Percentiles rank a stretch among this genome's conserved stretches.
Conservation (phyloP, 2,113 vertebrate genomes). For the Perognathus longimembris region DNA sequence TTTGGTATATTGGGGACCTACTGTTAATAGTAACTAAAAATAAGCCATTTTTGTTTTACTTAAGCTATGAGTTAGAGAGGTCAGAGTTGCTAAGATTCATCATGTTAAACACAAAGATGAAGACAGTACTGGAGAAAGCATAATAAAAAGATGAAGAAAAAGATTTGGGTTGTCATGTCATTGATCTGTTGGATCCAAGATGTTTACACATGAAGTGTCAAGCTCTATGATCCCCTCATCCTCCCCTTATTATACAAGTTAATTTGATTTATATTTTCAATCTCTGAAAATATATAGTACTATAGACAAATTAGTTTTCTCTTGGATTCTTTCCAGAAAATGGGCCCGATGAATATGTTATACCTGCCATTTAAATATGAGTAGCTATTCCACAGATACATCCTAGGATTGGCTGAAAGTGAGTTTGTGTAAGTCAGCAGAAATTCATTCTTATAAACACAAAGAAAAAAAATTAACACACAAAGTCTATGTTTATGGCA, state of each 20-base stretch:
- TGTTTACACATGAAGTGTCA: slow-evolving; percentile 48
- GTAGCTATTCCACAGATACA: slow-evolving; percentile 14
- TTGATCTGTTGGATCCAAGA: background rate
- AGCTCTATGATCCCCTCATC: background rate
- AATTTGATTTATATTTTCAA: background rate
- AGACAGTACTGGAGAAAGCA: background rate
- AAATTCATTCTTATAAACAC: slow-evolving; percentile 34
- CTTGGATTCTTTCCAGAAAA: slow-evolving; percentile 48
- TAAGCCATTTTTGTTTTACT: background rate
- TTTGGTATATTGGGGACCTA: background rate
- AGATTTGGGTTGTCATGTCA: background rate
- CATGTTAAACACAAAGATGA: slow-evolving; percentile 25
- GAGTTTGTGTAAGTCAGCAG: slow-evolving; percentile 31
- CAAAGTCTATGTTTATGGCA: background rate
- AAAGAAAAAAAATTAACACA: background rate
- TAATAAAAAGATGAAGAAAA: slow-evolving; percentile 1
- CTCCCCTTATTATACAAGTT: slow-evolving; percentile 31
- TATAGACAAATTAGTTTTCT: slow-evolving; percentile 15
- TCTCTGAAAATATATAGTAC: background rate
- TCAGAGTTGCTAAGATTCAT: background rate
- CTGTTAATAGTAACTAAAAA: slow-evolving; percentile 47
- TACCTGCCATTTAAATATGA: background rate
- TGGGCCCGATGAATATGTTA: slow-evolving; percentile 1
- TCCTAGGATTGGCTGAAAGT: slow-evolving; percentile 22
- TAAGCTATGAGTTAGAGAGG: background rate